phyloP scores from a whole-genome alignment of 2,113 vertebrate genomes.

The Spheniscus mendiculus region DNA sequence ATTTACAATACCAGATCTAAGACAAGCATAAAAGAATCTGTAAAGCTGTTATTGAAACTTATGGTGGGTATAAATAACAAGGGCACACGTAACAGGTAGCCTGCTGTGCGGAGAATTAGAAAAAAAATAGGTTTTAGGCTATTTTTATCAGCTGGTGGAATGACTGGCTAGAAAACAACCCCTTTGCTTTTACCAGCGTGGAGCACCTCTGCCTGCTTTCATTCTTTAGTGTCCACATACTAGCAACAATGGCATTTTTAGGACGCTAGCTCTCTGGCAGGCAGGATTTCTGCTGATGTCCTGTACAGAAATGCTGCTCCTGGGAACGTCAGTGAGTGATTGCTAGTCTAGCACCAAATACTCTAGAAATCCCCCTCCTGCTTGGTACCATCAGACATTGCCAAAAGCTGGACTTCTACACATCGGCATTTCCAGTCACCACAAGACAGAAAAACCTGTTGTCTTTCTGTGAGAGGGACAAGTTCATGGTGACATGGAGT shows the following conservation, averaged over 20 bases:
- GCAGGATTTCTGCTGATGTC: not conserved
- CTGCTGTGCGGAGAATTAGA: not conserved
- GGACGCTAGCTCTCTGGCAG: not conserved
- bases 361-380: not conserved
- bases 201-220: not conserved
- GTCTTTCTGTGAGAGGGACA: not conserved
- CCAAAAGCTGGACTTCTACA: not conserved
- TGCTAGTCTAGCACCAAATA: not conserved
- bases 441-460: not conserved
- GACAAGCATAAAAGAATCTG: conserved; percentile 8
- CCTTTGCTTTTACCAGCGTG: not conserved
- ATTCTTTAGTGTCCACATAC: not conserved
- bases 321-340: not conserved
- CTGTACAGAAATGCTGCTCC: not conserved
- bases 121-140: not conserved
- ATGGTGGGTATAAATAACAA: not conserved
- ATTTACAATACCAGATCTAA: not conserved
- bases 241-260: not conserved
- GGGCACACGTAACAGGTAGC: not conserved
- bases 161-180: not conserved
- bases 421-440: not conserved
- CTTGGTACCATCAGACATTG: not conserved
- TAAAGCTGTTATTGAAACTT: conserved; percentile 24
- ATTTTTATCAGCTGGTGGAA: conserved; percentile 12
- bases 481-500: not conserved